phyloP scores from a whole-genome alignment of 2,797 vertebrate species.

The Alectoris magna region DNA sequence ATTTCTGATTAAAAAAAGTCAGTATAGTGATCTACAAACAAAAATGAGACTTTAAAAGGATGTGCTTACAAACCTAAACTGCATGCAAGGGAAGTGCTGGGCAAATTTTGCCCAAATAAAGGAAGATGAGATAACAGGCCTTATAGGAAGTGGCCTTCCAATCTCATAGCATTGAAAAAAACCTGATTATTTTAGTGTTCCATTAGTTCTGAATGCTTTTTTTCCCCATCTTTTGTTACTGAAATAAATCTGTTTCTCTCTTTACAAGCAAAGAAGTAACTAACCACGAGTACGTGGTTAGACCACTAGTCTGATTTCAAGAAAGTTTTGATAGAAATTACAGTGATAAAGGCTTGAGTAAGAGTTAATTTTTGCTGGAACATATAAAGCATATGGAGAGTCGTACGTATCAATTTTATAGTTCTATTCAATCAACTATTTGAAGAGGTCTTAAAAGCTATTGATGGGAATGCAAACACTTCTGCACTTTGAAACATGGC shows the following conservation, averaged over 20 bases:
- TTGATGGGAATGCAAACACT: background rate
- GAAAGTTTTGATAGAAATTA: background rate
- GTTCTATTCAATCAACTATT: background rate
- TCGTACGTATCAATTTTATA: fast-evolving
- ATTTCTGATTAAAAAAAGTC: background rate
- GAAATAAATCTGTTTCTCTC: background rate
- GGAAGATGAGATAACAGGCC: background rate
- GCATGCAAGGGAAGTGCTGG: background rate
- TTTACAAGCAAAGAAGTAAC: background rate
- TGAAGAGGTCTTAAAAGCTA: background rate
- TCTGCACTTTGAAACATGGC: background rate
- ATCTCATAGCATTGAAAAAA: background rate
- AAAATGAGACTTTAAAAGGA: background rate
- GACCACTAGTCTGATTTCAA: background rate
- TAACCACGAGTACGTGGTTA: background rate
- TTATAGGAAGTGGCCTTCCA: background rate
- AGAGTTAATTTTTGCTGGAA: background rate
- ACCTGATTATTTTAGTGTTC: background rate
- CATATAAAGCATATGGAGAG: background rate
- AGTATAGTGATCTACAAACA: background rate
- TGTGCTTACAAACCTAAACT: background rate
- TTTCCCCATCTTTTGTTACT: background rate
- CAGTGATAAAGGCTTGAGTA: background rate
- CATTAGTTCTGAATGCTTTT: background rate
- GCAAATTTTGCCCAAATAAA: background rate